phyloP scores from a whole-genome alignment of 2,888 invertebrate species.

The Brassicogethes aeneus region DNA sequence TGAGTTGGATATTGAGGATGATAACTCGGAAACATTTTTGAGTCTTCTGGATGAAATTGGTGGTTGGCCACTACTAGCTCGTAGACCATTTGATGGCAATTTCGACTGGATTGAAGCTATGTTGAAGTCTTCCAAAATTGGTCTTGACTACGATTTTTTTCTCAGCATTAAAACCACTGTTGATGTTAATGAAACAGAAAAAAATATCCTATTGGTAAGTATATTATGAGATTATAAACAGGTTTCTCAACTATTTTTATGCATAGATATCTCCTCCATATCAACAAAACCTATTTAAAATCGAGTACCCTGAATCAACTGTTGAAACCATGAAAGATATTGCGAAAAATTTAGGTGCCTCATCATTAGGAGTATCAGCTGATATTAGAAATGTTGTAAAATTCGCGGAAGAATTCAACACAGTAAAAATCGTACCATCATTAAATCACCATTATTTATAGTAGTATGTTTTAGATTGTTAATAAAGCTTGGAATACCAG shows the following conservation, averaged over 20 bases:
- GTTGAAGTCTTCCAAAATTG: slow-evolving; percentile 21
- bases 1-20: slow-evolving; percentile 16
- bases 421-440: slow-evolving; percentile 15
- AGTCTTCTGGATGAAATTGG: slow-evolving; percentile 22
- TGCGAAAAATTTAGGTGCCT: slow-evolving; percentile 20
- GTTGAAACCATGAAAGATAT: slow-evolving; percentile 22
- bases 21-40: slow-evolving; percentile 15
- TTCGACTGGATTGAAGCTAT: slow-evolving; percentile 27
- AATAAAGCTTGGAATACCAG: slow-evolving; percentile 11
- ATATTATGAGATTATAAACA: too few relatives aligned
- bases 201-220: slow-evolving; percentile 13
- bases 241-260: too few relatives aligned
- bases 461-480: slow-evolving; percentile 11
- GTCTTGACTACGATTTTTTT: slow-evolving; percentile 21
- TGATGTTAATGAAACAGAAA: slow-evolving; percentile 5
- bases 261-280: slow-evolving; percentile 18
- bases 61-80: slow-evolving; percentile 30
- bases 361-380: slow-evolving; percentile 10
- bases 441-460: background rate
- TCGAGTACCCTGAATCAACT: slow-evolving; percentile 11
- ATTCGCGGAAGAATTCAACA: slow-evolving; percentile 21
- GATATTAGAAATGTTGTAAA: slow-evolving; percentile 22
- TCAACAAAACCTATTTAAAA: slow-evolving; percentile 8
- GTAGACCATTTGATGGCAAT: slow-evolving; percentile 18
- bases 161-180: slow-evolving; percentile 9